Conservation (phyloP, 35 echinoderm and acorn worm species). For the Ptychodera flava region DNA sequence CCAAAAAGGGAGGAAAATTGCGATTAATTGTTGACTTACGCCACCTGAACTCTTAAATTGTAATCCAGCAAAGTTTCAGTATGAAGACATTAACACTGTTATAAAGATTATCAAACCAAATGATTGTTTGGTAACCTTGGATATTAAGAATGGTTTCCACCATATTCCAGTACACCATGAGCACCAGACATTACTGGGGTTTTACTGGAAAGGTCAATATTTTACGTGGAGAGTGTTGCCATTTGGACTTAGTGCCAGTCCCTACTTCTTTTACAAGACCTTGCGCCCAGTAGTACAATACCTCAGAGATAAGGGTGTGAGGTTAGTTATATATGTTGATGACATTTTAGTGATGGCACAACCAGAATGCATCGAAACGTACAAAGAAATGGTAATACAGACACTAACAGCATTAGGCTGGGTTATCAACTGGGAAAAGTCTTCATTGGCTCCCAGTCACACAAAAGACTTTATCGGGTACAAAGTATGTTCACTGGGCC, state of each 20-base stretch:
- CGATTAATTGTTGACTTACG: constrained; percentile 17
- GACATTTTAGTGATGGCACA: constrained; percentile 2
- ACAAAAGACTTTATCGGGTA: constrained; percentile 19
- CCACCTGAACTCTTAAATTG: constrained; percentile 7
- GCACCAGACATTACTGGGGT: constrained; percentile 21
- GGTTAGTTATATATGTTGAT: constrained; percentile 25
- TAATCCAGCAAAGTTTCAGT: constrained; percentile 5
- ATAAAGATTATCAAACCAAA: constrained; percentile 8
- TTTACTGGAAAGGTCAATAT: constrained; percentile 7
- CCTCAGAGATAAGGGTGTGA: constrained; percentile 1
- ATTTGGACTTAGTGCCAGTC: constrained; percentile 11
- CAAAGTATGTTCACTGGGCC: not conserved
- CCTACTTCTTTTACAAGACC: constrained; percentile 29
- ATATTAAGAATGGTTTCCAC: constrained; percentile 24
- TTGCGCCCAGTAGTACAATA: constrained; percentile 16
- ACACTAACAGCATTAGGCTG: constrained; percentile 9
- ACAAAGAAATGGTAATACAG: not conserved
- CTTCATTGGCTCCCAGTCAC: not conserved
- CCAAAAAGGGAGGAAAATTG: constrained; percentile 29
- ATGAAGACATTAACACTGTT: constrained; percentile 18
- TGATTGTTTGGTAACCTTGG: not conserved
- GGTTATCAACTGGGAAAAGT: constrained; percentile 22
- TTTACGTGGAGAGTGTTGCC: constrained; percentile 8
- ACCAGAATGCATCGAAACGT: not conserved
- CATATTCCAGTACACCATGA: constrained; percentile 7